Percentiles rank a stretch among this genome's conserved stretches.
Conservation (phyloP, 2,888 invertebrate species). For the Drosophila multiciliata region DNA sequence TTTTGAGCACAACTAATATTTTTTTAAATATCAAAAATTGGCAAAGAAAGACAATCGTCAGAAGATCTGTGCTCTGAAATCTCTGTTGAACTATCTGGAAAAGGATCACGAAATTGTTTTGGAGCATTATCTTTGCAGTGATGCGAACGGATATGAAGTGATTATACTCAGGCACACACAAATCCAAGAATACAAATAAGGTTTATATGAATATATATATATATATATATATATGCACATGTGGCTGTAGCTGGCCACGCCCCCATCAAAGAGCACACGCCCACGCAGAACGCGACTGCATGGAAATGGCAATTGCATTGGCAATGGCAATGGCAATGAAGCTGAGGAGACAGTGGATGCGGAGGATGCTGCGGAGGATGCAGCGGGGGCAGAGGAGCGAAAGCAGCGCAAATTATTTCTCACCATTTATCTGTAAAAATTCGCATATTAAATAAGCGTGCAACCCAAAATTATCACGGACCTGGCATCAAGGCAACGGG, state of each 20-base stretch:
- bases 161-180: conserved; percentile 41
- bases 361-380: not conserved
- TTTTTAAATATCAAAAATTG: not conserved
- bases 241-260: conserved; percentile 54
- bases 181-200: not conserved
- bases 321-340: conserved; percentile 8
- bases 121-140: conserved; percentile 7
- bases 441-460: conserved; percentile 84
- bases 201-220: conserved; percentile 3
- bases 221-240: conserved; percentile 21
- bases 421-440: conserved; percentile 83
- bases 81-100: not conserved
- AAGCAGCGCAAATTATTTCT: conserved; percentile 81
- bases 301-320: conserved; percentile 20
- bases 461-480: conserved; percentile 84
- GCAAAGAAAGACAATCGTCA: not conserved
- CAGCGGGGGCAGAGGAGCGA: conserved; percentile 42
- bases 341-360: too few relatives aligned
- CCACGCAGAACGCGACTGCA: conserved; percentile 54
- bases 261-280: conserved; percentile 62
- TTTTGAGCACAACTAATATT: not conserved
- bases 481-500: conserved; percentile 74
- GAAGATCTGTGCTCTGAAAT: not conserved
- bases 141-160: conserved; percentile 60
- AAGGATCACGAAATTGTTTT: conserved; percentile 4